A percentile compares a stretch with the other conserved stretches of the same genome.
phyloP scores from a whole-genome alignment of 2,113 vertebrate genomes.

The Globicephala melas region DNA sequence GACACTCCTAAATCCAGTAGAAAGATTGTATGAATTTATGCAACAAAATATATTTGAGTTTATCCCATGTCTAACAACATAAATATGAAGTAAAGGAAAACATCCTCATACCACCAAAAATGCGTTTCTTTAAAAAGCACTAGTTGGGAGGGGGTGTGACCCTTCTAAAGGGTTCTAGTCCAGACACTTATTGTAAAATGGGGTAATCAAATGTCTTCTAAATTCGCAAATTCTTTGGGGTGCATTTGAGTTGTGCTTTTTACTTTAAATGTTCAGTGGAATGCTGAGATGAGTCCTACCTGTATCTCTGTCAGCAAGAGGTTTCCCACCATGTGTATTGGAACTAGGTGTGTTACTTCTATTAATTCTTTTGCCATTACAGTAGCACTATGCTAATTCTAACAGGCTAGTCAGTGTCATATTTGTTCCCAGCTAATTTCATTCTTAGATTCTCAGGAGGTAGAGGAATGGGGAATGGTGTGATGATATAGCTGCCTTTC shows the following conservation, averaged over 20 bases:
- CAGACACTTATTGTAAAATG: background rate
- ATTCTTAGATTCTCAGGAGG: background rate
- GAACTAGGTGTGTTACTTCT: background rate
- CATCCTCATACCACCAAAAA: background rate
- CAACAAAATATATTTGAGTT: background rate
- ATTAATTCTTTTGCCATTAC: background rate
- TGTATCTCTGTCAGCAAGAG: conserved; percentile 30
- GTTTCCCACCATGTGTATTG: background rate
- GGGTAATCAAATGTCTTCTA: background rate
- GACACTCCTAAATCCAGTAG: background rate
- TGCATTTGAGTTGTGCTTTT: background rate
- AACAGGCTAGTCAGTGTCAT: background rate
- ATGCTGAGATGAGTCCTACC: background rate
- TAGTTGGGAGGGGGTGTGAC: background rate
- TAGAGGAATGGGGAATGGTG: background rate
- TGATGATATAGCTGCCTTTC: background rate
- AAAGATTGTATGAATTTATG: background rate
- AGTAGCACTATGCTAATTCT: background rate
- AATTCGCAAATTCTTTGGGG: background rate
- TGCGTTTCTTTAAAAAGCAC: background rate
- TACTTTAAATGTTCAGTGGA: background rate
- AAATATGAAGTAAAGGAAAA: conserved; percentile 19
- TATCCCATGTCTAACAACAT: conserved; percentile 5
- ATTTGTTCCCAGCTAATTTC: background rate
- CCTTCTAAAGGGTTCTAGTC: background rate